Base-by-base conservation (phyloP, 2,113 vertebrate species). In the Brachionichthys hirsutus region DNA sequence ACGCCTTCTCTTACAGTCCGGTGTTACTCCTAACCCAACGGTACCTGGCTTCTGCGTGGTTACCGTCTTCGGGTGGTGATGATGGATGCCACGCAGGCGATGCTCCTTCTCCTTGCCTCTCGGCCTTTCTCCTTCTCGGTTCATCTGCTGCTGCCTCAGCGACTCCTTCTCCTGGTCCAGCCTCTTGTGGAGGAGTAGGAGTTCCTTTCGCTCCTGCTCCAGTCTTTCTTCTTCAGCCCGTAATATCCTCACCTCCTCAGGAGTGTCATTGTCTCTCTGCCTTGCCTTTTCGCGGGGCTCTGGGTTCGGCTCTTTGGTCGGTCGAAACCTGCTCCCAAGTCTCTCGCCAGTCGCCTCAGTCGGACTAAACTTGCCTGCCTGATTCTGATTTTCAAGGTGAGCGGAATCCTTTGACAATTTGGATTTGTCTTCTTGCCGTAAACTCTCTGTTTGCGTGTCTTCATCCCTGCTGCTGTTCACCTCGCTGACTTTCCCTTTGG, bases 101-200 rank as follows among this genome's bases (percentile, higher is more conserved):
- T 66, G 75, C 0, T 66, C 62, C 2, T 9, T 48, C 35, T 64
- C 75, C 47, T 57, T 71, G 47, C 38, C 75, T 54, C 22, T 85
- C 65, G 73, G 59, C 42, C 76, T 57, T 19, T 85, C 77, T 13
- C 88, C 79, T 16, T 87, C 77, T 46, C 35, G 64, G 44, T 77
- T 87, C 18, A 69, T 64, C 46, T 90, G 88, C 70, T 86, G 85
- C 53, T 73, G 68, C 48, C 78, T 85, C 50, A 89, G 51, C 1
- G 77, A 49, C 63, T 88, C 85, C 75, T 90, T 91, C 73, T 92
- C 88, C 62, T 90, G 79, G 41, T 91, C 88, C 42, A 91, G 59
- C 66, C 75, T 86, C 70, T 74, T 87, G 70, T 91, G 89, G 1
- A 88, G 84, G 49, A 83, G 77, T 1, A 88, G 70, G 22, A 88